These are phyloP conservation scores for Drosophila nigromelanica DNA, from an alignment of 1,140 invertebrate genomes.

Conservation along the genomic window DNA sequence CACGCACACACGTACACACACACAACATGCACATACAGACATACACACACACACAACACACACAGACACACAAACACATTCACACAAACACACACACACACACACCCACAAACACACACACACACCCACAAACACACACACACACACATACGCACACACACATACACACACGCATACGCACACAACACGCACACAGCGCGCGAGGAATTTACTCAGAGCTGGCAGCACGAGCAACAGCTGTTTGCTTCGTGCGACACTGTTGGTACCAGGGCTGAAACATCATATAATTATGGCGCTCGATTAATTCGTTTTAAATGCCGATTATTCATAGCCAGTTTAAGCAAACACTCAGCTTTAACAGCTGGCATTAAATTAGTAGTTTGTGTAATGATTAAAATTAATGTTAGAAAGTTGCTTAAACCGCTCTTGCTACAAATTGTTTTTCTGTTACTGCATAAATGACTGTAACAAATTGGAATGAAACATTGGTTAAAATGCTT, in stretches of 20 bases:
- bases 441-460: too few species aligned
- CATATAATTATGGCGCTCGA: slow-evolving; percentile 5
- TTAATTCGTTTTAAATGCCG: slow-evolving; percentile 11
- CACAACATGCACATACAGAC: slow-evolving; percentile 10
- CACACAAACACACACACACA: slow-evolving; percentile 37
- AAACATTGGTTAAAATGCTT: too few species aligned
- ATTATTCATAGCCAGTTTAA: not conserved
- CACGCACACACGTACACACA: too few species aligned
- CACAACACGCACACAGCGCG: slow-evolving; percentile 36
- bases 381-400: not conserved
- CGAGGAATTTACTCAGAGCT: slow-evolving; percentile 9
- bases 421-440: not conserved
- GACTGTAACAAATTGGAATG: too few species aligned
- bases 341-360: slow-evolving; percentile 6
- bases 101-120: not conserved
- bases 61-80: too few species aligned
- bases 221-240: slow-evolving; percentile 37
- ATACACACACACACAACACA: not conserved
- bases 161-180: slow-evolving; percentile 17
- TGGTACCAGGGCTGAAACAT: slow-evolving; percentile 19
- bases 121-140: slow-evolving; percentile 5
- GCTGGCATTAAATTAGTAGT: slow-evolving; percentile 5
- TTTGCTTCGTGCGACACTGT: slow-evolving; percentile 26
- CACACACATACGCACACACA: not conserved
- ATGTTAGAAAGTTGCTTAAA: slow-evolving; percentile 18